These are phyloP conservation scores for Babylonia areolata DNA, from an alignment of 1,140 invertebrate species.

Conservation along the genomic window DNA sequence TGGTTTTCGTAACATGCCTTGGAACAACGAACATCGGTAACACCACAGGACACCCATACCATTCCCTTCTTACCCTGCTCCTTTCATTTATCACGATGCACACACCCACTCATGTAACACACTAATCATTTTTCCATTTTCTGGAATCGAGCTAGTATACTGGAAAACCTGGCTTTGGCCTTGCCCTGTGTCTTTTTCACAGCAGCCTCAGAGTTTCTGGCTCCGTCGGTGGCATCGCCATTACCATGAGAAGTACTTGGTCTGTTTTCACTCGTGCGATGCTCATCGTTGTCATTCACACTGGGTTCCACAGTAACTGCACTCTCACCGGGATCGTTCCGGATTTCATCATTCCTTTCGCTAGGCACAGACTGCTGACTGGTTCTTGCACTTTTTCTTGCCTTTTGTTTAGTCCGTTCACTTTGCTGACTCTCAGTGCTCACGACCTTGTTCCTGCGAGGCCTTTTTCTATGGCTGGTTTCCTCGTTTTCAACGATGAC, in stretches of 20 bases:
- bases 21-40: no score
- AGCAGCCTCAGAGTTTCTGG: background rate
- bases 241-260: background rate
- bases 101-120: background rate
- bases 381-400: background rate
- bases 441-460: background rate
- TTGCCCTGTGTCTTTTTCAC: background rate
- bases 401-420: background rate
- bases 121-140: background rate
- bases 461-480: background rate
- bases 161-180: constrained; percentile 24
- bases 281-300: background rate
- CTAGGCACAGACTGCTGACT: background rate
- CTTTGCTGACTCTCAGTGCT: background rate
- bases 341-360: background rate
- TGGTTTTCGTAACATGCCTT: no score
- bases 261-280: background rate
- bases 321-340: background rate
- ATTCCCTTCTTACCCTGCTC: no score
- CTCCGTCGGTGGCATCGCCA: background rate
- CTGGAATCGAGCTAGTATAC: constrained; percentile 28
- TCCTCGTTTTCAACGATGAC: constrained; percentile 25
- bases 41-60: no score
- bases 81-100: no score
- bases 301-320: background rate